Conservation (phyloP, 2,888 invertebrate species). For the Heliconius erato region DNA sequence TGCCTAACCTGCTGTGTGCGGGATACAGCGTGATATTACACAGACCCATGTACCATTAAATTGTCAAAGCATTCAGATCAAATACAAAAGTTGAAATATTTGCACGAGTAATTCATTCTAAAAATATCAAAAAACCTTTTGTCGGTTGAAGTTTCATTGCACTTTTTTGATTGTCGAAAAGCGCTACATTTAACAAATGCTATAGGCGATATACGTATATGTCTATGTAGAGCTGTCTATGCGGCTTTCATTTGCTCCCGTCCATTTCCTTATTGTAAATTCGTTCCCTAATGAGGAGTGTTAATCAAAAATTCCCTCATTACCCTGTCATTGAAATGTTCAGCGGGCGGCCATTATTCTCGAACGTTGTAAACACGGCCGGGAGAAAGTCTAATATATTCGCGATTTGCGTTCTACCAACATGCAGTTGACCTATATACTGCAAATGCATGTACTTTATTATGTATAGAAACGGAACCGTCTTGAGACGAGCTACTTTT, state of each 20-base stretch:
- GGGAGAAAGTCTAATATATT: slow-evolving; percentile 50
- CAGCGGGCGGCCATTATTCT: slow-evolving; percentile 47
- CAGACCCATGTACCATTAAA: neutral
- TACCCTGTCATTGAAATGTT: slow-evolving; percentile 47
- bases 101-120: neutral
- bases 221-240: neutral
- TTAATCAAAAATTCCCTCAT: slow-evolving; percentile 50
- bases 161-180: slow-evolving; percentile 10
- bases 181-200: slow-evolving; percentile 29
- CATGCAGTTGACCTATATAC: slow-evolving; percentile 53
- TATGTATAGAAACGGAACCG: slow-evolving; percentile 53
- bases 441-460: slow-evolving; percentile 53
- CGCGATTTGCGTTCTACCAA: slow-evolving; percentile 50
- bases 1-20: too few species aligned
- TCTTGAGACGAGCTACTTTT: slow-evolving; percentile 52
- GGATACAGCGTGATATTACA: too few species aligned
- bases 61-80: neutral
- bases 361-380: slow-evolving; percentile 48
- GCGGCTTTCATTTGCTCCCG: neutral
- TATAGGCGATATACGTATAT: slow-evolving; percentile 1
- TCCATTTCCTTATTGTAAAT: slow-evolving; percentile 35
- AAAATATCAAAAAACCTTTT: slow-evolving; percentile 17
- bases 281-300: slow-evolving; percentile 43
- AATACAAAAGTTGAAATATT: slow-evolving; percentile 18
- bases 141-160: neutral